Conservation (phyloP, 2,797 vertebrate genomes). For the Anguilla obscura region DNA sequence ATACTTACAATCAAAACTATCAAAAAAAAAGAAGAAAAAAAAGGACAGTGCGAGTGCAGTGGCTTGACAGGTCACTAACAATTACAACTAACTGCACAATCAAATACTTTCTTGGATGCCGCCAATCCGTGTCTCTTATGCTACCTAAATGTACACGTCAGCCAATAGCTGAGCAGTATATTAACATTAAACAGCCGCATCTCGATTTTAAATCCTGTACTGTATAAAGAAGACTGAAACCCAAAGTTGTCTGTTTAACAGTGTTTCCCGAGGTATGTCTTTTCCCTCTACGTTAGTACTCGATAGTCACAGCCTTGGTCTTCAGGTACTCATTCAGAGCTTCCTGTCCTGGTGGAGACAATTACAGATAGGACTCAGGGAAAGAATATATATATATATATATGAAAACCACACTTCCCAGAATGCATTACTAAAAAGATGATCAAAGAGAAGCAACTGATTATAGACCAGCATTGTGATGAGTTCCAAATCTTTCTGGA, state of each 20-base stretch:
- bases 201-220: neutral
- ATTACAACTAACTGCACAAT: neutral
- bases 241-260: neutral
- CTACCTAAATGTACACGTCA: neutral
- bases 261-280: neutral
- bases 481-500: neutral
- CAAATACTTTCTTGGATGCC: neutral
- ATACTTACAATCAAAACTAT: neutral
- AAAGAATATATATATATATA: neutral
- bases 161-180: neutral
- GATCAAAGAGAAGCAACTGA: neutral
- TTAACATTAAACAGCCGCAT: neutral
- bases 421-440: no score
- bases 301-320: constrained; percentile 84
- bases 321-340: constrained; percentile 87
- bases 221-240: neutral
- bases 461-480: neutral
- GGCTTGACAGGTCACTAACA: neutral
- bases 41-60: neutral
- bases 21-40: neutral
- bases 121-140: neutral
- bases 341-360: constrained; percentile 76
- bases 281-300: constrained; percentile 68
- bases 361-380: neutral
- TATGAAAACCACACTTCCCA: neutral